Base-by-base conservation (phyloP, 2,113 vertebrate genomes). In the Anser brachyrhynchus region DNA sequence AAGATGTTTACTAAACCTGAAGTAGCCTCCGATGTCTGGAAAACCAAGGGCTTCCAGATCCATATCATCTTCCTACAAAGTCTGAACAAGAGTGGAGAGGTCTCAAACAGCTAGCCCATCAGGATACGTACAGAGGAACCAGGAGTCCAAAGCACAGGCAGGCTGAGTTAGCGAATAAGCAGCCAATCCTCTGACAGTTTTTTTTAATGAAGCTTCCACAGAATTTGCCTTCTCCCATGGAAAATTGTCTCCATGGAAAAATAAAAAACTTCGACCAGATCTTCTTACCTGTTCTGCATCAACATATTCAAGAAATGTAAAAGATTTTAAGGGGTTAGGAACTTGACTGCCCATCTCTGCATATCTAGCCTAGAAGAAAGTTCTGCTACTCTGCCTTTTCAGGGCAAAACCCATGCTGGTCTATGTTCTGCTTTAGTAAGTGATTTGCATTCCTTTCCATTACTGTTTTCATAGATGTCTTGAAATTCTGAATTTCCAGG, bases 401-500 rank as follows among this genome's bases (percentile, higher is more conserved):
- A 61, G 22, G 77, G 26, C 3, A 59, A 59, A 43, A 23, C 4
- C 2, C 13, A 20, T 78, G 8, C 14, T 49, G 25, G 12, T 55
- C 55, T 37, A 20, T 57, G 25, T n/a, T 17, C 22, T 88, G 18
- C 37, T 74, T 25, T 25, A 41, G 52, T 43, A 73, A 58, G 10
- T 43, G 26, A 44, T 46, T 78, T 86, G 4, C 10, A 44, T 78
- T 88, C 43, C 26, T 75, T 61, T 90, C 31, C 35, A 61, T 8
- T 52, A 35, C 6, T 13, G 10, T 87, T 89, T 35, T 77, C 33
- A 70, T 62, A 55, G n/a, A 54, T 44, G 18, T 7, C 13, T 20
- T 58, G 52, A 86, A 95, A 77, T 71, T 23, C 33, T 52, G 23
- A 80, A 52, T 87, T 88, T 92, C 52, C 55, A 77, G 43, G 23